Percentiles rank a stretch among this genome's conserved stretches.
phyloP scores from a whole-genome alignment of 2,888 invertebrate genomes.

The Graphium colonna region DNA sequence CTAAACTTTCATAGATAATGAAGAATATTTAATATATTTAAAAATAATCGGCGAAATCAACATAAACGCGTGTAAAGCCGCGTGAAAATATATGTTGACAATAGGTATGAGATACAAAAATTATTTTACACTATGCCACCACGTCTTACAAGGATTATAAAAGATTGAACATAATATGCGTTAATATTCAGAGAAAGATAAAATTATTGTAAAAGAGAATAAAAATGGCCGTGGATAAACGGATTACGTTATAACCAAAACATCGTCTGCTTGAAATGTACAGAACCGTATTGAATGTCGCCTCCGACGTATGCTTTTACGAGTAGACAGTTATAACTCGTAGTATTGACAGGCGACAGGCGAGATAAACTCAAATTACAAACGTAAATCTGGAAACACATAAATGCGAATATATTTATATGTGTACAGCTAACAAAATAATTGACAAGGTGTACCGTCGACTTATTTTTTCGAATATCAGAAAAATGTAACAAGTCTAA shows the following conservation, averaged over 20 bases:
- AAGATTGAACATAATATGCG: no score
- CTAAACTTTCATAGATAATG: no score
- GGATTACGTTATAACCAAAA: slow-evolving; percentile 16
- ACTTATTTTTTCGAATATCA: no score
- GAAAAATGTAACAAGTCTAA: no score
- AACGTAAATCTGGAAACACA: slow-evolving; percentile 1
- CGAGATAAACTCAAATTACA: slow-evolving; percentile 7
- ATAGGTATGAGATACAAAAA: no score
- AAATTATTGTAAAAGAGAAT: slow-evolving; percentile 6
- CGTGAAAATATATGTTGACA: no score
- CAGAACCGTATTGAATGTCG: slow-evolving; percentile 9
- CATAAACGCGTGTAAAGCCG: no score
- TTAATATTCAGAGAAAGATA: no score
- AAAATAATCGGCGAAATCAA: no score
- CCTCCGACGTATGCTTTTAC: slow-evolving; percentile 18
- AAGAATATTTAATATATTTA: no score
- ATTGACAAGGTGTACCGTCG: background rate
- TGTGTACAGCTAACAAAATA: background rate
- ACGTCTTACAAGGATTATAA: no score
- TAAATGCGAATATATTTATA: background rate
- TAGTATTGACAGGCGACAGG: slow-evolving; percentile 21
- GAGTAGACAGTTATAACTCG: slow-evolving; percentile 19
- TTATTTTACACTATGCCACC: no score
- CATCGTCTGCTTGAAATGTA: slow-evolving; percentile 15
- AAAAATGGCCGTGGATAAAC: slow-evolving; percentile 6